Evolutionary conservation across 2,888 invertebrate species (phyloP), one percentile per base, ranked within the genome.

Genomic region (Thelaira solivaga): DNA sequence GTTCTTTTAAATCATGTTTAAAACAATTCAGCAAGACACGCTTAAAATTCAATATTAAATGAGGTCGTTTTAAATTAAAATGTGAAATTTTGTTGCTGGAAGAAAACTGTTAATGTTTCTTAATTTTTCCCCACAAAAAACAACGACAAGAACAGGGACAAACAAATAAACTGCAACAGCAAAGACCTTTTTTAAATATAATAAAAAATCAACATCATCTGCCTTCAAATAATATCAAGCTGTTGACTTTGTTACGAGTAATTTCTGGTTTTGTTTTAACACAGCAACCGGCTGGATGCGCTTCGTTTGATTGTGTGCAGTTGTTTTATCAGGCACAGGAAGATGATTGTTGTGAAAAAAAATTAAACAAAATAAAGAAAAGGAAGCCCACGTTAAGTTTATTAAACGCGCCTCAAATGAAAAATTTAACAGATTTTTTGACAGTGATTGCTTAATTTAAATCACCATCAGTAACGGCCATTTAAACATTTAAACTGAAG

Each of bases 361-460:
- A 24, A 10, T 36, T n/a, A 13, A 29, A 20, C 24, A 22, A 26
- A 55, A 31, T 18, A 29, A 24, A 20, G 26, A 53, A 55, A 43
- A 45, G 8, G 22, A 67, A 76, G 43, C 65, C 65, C 67, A 72
- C 67, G 55, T 67, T 47, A 64, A 57, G 43, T 69, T 78, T 81
- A 80, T 81, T 81, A 80, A 81, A 77, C 65, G 71, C 72, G 59
- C 65, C 77, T 78, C 73, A 79, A 71, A 64, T 74, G 75, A 72
- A 67, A 71, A 80, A 75, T 81, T 83, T 83, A 84, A 84, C 83
- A 83, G 85, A 84, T 83, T 84, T 83, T 84, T 84, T 82, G 84
- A 84, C 84, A 83, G 82, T 84, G 84, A 85, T 84, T 83, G 83
- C 83, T 85, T 83, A 83, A 85, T 84, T 84, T 83, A 82, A 83